Evolutionary conservation across 2,888 invertebrate species (phyloP), one percentile per base, ranked within the genome.

Genomic region (Apomyelois bistriatella): DNA sequence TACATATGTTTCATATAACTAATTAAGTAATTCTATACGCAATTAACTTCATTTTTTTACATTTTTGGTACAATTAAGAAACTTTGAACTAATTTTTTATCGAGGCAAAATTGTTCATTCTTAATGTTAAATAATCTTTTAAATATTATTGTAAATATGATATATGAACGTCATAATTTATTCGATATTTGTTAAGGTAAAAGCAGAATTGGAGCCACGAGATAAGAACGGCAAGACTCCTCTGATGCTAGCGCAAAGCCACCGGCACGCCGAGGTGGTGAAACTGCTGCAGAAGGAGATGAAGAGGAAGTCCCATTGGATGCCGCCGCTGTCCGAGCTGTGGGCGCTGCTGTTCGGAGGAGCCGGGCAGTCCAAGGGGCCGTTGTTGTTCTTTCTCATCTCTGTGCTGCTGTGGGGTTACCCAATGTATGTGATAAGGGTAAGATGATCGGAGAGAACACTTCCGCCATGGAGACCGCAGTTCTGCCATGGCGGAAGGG

Each of bases 171-270:
- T n/a, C n/a, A n/a, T n/a, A n/a, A n/a, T n/a, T n/a, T 32, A 32
- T 8, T 32, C 7, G 7, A 32, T 10, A 9, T 7, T 3, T 32
- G 3, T 72, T 77, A 50, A 95, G 93, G 97, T 96, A 56, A 96
- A 95, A 76, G 94, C 97, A 28, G 96, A 97, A 70, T 81, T 98
- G 54, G 95, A 96, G 70, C 95, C 96, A 0, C 92, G 95, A 9
- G 98, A 98, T 73, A 97, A 97, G 78, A 97, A 98, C 81, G 96
- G 96, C 2, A 97, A 97, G 85, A 98, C 97, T 0, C 98, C 98
- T 0, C 85, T 97, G 32, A 96, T 97, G 93, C 83, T 98, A 54
- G 97, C 98, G 0, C 95, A 95, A 74, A 96, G 97, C 59, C 96
- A 98, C 74, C 93, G 97, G 32, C 97, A 98, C 76, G 93, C 93